These are phyloP conservation scores for Microctonus aethiopoides DNA, from an alignment of 2,888 invertebrate genomes.

Conservation along the genomic window DNA sequence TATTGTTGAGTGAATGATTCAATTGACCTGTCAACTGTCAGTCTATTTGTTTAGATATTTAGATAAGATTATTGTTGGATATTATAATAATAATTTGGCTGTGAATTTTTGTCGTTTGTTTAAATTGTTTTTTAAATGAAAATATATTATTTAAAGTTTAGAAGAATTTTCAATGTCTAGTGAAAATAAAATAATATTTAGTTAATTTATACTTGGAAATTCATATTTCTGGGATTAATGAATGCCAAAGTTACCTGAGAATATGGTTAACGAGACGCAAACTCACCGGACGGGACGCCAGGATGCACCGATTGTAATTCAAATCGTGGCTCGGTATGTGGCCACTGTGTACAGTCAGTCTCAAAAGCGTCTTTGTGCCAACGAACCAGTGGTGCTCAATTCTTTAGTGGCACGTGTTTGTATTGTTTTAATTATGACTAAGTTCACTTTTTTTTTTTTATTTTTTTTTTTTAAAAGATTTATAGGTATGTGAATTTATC, in stretches of 20 bases:
- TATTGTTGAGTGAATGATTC: conserved; percentile 28
- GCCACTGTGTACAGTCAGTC: conserved; percentile 48
- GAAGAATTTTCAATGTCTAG: neutral
- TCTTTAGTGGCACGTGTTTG: neutral
- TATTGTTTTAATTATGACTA: no score
- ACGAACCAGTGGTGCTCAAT: conserved; percentile 40
- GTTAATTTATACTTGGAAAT: no score
- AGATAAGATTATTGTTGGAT: neutral
- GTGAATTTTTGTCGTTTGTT: neutral
- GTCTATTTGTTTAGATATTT: conserved; percentile 13
- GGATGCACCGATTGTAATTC: conserved; percentile 63
- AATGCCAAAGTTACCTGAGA: conserved; percentile 42
- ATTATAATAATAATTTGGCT: neutral
- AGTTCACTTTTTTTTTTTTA: neutral
- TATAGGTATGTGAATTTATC: no score
- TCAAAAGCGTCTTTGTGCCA: conserved; percentile 39
- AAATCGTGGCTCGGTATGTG: conserved; percentile 59
- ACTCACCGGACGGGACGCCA: conserved; percentile 52
- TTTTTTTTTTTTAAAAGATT: no score
- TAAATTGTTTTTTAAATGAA: conserved; percentile 13
- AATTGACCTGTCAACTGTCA: conserved; percentile 25
- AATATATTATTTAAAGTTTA: conserved; percentile 16
- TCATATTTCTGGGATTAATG: no score
- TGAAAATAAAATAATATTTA: conserved; percentile 11
- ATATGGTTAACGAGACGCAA: conserved; percentile 52